Evolutionary conservation across 1,140 invertebrate species (phyloP), one percentile per base, ranked within the genome.

Genomic region (Drosophila jambulina): DNA sequence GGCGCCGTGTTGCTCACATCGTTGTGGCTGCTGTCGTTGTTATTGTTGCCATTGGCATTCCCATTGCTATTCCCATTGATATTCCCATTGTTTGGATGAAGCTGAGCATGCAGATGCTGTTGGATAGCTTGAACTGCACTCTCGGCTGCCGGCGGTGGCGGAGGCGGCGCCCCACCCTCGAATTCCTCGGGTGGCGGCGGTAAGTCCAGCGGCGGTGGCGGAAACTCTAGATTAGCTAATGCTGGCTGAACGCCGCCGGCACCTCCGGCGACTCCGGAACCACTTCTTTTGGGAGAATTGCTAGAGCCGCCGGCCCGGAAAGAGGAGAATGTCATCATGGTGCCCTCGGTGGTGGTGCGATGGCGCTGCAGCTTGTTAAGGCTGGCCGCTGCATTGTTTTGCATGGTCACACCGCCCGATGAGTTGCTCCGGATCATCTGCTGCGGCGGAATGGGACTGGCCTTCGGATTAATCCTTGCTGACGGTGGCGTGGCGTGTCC

Each of bases 401-500:
- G 93, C 64, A 94, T 95, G 4, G 96, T 96, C 8, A 96, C 96
- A 9, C 96, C 96, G 27, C 96, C 96, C 0, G 96, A 97, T 0
- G 96, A 97, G 92, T 97, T 97, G 81, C 96, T 97, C 4, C 96
- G 94, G 19, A 96, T 97, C 96, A 97, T 97, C 93, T 97, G 96
- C 7, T 92, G 91, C 25, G 88, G 69, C 51, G 70, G 60, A 21
- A 69, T 69, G 3, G 58, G 74, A 32, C 95, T 95, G 43, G 95
- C 95, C 4, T 94, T 94, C n/a, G 69, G 36, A 49, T 71, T 34
- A 15, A 46, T 13, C 54, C 72, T 36, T 9, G 59, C 51, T 12
- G 46, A 43, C 25, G 82, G 69, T 0, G 82, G 82, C 0, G 87
- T 78, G 27, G 63, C 79, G 36, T 91, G 86, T 13, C 85, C 91